phyloP scores from a whole-genome alignment of 2,888 invertebrate genomes.

The Azorinus chamasolen region DNA sequence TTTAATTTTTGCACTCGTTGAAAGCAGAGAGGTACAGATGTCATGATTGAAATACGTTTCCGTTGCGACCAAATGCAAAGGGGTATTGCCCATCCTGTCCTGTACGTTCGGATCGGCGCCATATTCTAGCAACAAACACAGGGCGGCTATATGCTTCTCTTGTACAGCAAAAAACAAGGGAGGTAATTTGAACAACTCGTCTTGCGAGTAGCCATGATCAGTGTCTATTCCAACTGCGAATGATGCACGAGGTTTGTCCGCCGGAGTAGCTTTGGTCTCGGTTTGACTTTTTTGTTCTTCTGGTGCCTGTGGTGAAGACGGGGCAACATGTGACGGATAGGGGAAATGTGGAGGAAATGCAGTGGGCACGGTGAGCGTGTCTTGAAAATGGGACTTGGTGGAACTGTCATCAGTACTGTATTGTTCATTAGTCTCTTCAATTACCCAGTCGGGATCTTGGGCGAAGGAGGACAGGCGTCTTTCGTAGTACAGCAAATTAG shows the following conservation, averaged over 20 bases:
- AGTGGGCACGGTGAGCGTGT: not conserved
- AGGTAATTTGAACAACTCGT: constrained; percentile 88
- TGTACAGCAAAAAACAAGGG: constrained; percentile 89
- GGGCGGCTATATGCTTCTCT: constrained; percentile 88
- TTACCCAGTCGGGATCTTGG: constrained; percentile 51
- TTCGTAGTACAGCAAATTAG: constrained; percentile 56
- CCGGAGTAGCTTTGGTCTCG: not conserved
- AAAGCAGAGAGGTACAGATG: constrained; percentile 87
- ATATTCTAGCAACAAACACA: constrained; percentile 88
- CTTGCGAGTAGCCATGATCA: constrained; percentile 87
- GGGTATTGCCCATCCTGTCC: constrained; percentile 88
- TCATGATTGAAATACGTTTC: constrained; percentile 88
- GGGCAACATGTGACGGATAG: too few relatives aligned
- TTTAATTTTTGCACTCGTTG: constrained; percentile 87
- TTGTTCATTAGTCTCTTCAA: constrained; percentile 41
- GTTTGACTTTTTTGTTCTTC: too few relatives aligned
- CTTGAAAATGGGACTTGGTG: too few relatives aligned
- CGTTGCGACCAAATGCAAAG: constrained; percentile 88
- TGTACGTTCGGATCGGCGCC: constrained; percentile 88
- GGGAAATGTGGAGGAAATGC: constrained; percentile 6
- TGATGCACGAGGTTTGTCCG: constrained; percentile 27
- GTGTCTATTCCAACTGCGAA: constrained; percentile 41
- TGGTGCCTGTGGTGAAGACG: too few relatives aligned
- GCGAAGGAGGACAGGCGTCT: constrained; percentile 49
- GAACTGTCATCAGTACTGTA: not conserved